Evolutionary conservation across 2,888 invertebrate genomes (phyloP).

Genomic region (Folsomia candida): DNA sequence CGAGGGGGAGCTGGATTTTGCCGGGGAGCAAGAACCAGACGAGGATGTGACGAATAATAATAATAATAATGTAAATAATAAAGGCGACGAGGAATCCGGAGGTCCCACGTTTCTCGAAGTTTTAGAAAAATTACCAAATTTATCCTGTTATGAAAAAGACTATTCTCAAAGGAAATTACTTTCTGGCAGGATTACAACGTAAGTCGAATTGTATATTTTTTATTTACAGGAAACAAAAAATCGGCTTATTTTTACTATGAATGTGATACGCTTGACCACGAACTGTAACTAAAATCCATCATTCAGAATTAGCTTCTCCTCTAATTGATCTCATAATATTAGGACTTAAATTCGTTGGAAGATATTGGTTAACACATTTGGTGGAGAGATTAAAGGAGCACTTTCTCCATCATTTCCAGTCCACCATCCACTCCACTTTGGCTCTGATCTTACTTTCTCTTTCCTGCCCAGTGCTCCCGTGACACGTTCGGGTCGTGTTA

Average conservation of each 20-base stretch:
- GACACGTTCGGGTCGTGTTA: too few species aligned
- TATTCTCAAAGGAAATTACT: slow-evolving; percentile 39
- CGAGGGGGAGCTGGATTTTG: slow-evolving; percentile 5
- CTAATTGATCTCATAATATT: too few species aligned
- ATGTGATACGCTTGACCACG: too few species aligned
- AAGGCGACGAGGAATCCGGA: not conserved
- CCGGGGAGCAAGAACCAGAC: not conserved
- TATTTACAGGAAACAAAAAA: too few species aligned
- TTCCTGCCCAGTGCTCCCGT: too few species aligned
- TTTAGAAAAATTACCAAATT: slow-evolving; percentile 43
- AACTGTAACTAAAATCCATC: too few species aligned
- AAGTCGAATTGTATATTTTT: slow-evolving; percentile 15
- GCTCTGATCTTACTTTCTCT: slow-evolving; percentile 51
- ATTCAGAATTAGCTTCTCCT: too few species aligned
- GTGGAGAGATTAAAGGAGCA: not conserved
- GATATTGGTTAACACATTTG: not conserved
- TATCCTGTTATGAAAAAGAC: slow-evolving; percentile 43
- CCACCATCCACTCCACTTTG: slow-evolving; percentile 52
- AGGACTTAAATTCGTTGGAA: too few species aligned
- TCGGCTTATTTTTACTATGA: too few species aligned
- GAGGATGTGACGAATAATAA: too few species aligned
- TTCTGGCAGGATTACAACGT: slow-evolving; percentile 47
- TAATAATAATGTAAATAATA: too few species aligned
- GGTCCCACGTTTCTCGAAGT: slow-evolving; percentile 24
- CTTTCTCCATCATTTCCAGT: slow-evolving; percentile 43